Base-by-base conservation (phyloP, 1,140 invertebrate species). In the Drosophila bocki region DNA sequence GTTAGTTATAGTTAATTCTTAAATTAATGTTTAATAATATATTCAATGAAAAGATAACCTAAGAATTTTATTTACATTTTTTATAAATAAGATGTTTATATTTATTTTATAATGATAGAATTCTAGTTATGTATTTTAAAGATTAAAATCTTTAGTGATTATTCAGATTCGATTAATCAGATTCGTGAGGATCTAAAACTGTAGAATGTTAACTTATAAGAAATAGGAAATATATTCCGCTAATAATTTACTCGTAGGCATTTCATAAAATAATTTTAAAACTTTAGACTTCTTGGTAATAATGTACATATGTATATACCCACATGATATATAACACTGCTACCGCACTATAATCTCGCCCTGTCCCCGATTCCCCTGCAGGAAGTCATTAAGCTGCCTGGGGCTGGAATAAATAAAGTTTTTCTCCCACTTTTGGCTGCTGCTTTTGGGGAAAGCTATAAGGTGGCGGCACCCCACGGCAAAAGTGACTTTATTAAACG, bases 361-460 rank as follows among this genome's bases (percentile, higher is more conserved):
- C 22, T 41, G 57, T 33, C 67, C 44, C 37, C 22, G 44, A 72
- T 42, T 60, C 32, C 19, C 57, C 72, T 85, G 75, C 85, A 91
- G 85, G 85, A 90, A 90, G 85, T 90, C 82, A 90, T 90, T 86
- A 90, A 90, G 85, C 86, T 90, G 62, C 72, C 32, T 17, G 64
- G 59, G 54, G 61, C 59, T 59, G 80, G 80, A 75, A 87, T 87
- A 87, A 83, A 90, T 85, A 90, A 90, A 85, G 75, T 90, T 90
- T 72, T 48, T 22, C 47, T 48, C 58, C 60, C 75, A 69, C 65
- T 72, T 56, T 29, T 37, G 12, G 19, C 33, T 26, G 45, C 8
- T 11, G 9, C 3, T 33, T 17, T 7, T 1, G 35, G n/a, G 44
- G 57, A 64, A 90, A 76, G 79, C 75, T 79, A 72, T 42, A 62